Conservation (phyloP, 2,888 invertebrate genomes). For the Lampropteryx suffumata region DNA sequence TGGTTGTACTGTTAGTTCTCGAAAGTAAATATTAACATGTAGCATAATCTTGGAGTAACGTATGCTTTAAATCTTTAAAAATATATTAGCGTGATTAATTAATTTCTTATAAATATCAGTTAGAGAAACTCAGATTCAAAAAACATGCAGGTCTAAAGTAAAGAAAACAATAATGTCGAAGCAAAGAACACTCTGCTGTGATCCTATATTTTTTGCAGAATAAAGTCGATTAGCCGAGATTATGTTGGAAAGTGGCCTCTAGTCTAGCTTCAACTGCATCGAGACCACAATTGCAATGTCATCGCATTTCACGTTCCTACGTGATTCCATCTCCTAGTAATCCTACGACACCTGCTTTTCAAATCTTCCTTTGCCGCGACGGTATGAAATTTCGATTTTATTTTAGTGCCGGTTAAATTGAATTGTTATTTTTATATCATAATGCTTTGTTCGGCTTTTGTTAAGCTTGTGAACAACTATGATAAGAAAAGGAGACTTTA, state of each 20-base stretch:
- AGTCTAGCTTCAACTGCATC: conserved; percentile 50
- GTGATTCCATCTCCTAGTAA: conserved; percentile 76
- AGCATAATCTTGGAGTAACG: too few relatives aligned
- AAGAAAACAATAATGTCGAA: too few relatives aligned
- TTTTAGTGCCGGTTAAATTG: conserved; percentile 33
- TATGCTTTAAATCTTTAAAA: too few relatives aligned
- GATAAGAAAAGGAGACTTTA: conserved; percentile 5
- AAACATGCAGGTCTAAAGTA: too few relatives aligned
- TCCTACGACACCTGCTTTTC: conserved; percentile 76
- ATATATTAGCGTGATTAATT: too few relatives aligned
- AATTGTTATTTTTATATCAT: conserved; percentile 36
- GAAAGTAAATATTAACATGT: too few relatives aligned
- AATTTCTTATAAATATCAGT: too few relatives aligned
- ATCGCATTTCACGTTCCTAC: conserved; percentile 68
- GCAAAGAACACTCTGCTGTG: too few relatives aligned
- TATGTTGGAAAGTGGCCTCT: conserved; percentile 48
- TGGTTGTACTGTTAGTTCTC: conserved; percentile 6
- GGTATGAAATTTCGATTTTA: conserved; percentile 34
- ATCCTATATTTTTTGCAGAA: conserved; percentile 19
- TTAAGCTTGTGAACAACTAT: conserved; percentile 6
- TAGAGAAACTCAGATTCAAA: too few relatives aligned
- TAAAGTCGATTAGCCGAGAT: conserved; percentile 48
- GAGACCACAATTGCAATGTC: conserved; percentile 71
- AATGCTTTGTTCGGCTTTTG: conserved; percentile 23
- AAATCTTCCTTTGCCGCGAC: conserved; percentile 48